Evolutionary conservation across 1,140 invertebrate genomes (phyloP).

Genomic region (Drosophila sproati): DNA sequence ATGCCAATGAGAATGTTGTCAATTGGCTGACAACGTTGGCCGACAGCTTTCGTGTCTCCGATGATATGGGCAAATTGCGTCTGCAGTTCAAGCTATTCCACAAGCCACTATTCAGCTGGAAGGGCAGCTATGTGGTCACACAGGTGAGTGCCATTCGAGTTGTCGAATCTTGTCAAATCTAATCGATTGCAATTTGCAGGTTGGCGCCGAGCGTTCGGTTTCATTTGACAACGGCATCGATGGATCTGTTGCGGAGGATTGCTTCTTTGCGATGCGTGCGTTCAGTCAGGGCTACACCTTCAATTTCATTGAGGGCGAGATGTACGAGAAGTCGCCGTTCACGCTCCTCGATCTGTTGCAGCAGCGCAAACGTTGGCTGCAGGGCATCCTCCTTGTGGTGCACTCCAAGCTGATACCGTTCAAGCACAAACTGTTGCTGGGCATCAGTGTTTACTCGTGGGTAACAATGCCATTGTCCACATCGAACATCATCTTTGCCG

Average conservation of each 20-base stretch:
- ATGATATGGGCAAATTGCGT: slow-evolving; percentile 98
- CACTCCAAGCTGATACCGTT: slow-evolving; percentile 94
- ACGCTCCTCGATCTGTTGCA: slow-evolving; percentile 97
- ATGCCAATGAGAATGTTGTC: slow-evolving; percentile 97
- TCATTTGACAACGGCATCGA: slow-evolving; percentile 98
- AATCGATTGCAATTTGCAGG: slow-evolving; percentile 86
- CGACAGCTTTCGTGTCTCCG: slow-evolving; percentile 97
- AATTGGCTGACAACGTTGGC: slow-evolving; percentile 99
- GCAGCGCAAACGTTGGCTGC: slow-evolving; percentile 98
- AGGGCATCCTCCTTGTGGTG: slow-evolving; percentile 97
- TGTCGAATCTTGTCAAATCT: too few species aligned
- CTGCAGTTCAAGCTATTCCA: slow-evolving; percentile 97
- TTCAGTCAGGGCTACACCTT: slow-evolving; percentile 94
- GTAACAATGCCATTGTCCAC: slow-evolving; percentile 96
- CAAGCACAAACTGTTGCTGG: slow-evolving; percentile 92
- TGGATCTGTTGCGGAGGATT: slow-evolving; percentile 98
- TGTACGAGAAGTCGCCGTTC: slow-evolving; percentile 99
- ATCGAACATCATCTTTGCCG: slow-evolving; percentile 94
- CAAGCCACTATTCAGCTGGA: slow-evolving; percentile 98
- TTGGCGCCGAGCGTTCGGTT: slow-evolving; percentile 94
- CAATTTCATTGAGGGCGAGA: slow-evolving; percentile 97
- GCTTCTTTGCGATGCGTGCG: slow-evolving; percentile 98
- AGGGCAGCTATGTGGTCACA: slow-evolving; percentile 97
- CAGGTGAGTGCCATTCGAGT: slow-evolving; percentile 87
- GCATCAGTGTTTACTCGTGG: slow-evolving; percentile 97